A percentile compares a stretch with the other conserved stretches of the same genome.
phyloP scores from a whole-genome alignment of 2,888 invertebrate species.

The Selenia dentaria region DNA sequence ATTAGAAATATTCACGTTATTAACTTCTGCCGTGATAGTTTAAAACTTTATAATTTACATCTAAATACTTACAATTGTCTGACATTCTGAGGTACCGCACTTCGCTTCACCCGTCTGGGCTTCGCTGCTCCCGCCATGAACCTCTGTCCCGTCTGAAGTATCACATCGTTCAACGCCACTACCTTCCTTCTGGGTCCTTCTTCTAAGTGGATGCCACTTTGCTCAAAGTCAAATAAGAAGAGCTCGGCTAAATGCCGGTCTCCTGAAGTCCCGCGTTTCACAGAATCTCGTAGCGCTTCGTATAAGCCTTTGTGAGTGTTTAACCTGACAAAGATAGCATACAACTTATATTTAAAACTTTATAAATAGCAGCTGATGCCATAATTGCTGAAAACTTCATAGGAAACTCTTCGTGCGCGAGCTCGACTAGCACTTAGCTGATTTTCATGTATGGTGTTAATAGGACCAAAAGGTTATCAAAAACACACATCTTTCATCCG shows the following conservation, averaged over 20 bases:
- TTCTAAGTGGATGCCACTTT: constrained; percentile 97
- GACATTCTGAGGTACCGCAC: constrained; percentile 88
- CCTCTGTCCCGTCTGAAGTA: constrained; percentile 92
- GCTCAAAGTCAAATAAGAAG: constrained; percentile 98
- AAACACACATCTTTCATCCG: too few relatives aligned
- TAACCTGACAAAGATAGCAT: constrained; percentile 86
- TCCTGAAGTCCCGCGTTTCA: constrained; percentile 90
- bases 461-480: too few relatives aligned
- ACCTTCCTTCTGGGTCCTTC: constrained; percentile 89
- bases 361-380: too few relatives aligned
- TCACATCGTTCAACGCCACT: constrained; percentile 93
- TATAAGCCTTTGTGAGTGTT: constrained; percentile 96
- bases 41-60: too few relatives aligned
- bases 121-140: constrained; percentile 91
- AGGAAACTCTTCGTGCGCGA: too few relatives aligned
- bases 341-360: too few relatives aligned
- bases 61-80: constrained; percentile 87
- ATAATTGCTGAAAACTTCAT: too few relatives aligned
- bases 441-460: too few relatives aligned
- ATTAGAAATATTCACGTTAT: too few relatives aligned
- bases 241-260: constrained; percentile 95
- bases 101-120: constrained; percentile 87
- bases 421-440: too few relatives aligned
- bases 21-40: too few relatives aligned
- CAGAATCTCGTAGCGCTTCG: constrained; percentile 88